These are phyloP conservation scores for Fulica atra DNA, from an alignment of 2,113 vertebrate genomes.

Conservation along the genomic window DNA sequence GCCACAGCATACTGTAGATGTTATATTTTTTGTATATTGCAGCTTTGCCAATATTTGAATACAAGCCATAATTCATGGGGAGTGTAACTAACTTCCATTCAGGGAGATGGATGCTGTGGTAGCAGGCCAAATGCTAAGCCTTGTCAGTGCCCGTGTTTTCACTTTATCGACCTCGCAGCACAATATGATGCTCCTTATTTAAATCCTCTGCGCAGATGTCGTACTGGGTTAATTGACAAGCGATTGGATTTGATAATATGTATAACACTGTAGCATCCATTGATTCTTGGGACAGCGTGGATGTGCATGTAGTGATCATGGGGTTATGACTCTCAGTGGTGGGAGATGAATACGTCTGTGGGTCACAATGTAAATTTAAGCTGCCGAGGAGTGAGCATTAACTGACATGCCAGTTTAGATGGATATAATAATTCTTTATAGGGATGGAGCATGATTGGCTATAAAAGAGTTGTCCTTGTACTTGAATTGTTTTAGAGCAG, in stretches of 20 bases:
- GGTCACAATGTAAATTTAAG: constrained; percentile 56
- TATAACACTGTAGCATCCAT: constrained; percentile 47
- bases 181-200: constrained; percentile 69
- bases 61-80: constrained; percentile 26
- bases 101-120: constrained; percentile 23
- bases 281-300: constrained; percentile 43
- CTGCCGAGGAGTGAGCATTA: constrained; percentile 37
- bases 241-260: constrained; percentile 67
- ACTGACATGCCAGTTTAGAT: constrained; percentile 53
- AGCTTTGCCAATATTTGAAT: constrained; percentile 25
- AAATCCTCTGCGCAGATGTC: constrained; percentile 69
- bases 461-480: constrained; percentile 67
- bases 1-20: not conserved
- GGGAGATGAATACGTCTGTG: constrained; percentile 33
- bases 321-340: not conserved
- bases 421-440: constrained; percentile 60
- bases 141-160: constrained; percentile 62
- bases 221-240: constrained; percentile 73
- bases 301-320: constrained; percentile 19
- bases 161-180: constrained; percentile 60
- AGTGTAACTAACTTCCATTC: constrained; percentile 14
- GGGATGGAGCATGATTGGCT: constrained; percentile 34
- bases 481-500: constrained; percentile 66
- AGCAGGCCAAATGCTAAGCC: constrained; percentile 50
- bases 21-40: constrained; percentile 15